Conservation (phyloP, 2,888 invertebrate genomes). For the Pyralis farinalis region DNA sequence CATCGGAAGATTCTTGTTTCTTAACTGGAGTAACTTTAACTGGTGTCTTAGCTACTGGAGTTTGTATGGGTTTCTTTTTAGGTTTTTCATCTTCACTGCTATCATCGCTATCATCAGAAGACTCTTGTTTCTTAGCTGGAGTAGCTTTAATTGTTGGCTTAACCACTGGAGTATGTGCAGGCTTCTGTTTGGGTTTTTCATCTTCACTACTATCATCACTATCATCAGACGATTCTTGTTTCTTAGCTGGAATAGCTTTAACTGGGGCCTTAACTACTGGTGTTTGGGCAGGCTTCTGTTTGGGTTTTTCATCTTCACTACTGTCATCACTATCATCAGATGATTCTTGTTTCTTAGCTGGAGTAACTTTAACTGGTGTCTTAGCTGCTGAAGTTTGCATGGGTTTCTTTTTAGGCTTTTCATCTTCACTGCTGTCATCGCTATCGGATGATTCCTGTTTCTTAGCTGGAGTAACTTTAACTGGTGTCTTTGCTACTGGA, state of each 20-base stretch:
- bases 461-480: conserved; percentile 22
- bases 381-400: conserved; percentile 13
- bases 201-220: conserved; percentile 53
- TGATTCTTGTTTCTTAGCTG: conserved; percentile 21
- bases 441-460: conserved; percentile 28
- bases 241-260: conserved; percentile 22
- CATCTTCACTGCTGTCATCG: conserved; percentile 55
- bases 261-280: conserved; percentile 15
- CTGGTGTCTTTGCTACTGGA: conserved; percentile 19
- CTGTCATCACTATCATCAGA: conserved; percentile 42
- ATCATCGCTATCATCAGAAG: conserved; percentile 34
- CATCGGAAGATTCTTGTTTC: conserved; percentile 26
- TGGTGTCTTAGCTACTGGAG: conserved; percentile 15
- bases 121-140: conserved; percentile 21
- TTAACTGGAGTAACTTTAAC: conserved; percentile 22
- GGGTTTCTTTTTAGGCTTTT: conserved; percentile 22
- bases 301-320: conserved; percentile 42
- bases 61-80: conserved; percentile 14
- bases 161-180: conserved; percentile 9
- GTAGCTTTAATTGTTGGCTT: conserved; percentile 23
- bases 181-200: conserved; percentile 24
- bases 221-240: conserved; percentile 26
- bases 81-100: conserved; percentile 49
- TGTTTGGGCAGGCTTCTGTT: conserved; percentile 13
- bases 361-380: conserved; percentile 21